Evolutionary conservation across 2,113 vertebrate genomes (phyloP).

Genomic region (Ia io): DNA sequence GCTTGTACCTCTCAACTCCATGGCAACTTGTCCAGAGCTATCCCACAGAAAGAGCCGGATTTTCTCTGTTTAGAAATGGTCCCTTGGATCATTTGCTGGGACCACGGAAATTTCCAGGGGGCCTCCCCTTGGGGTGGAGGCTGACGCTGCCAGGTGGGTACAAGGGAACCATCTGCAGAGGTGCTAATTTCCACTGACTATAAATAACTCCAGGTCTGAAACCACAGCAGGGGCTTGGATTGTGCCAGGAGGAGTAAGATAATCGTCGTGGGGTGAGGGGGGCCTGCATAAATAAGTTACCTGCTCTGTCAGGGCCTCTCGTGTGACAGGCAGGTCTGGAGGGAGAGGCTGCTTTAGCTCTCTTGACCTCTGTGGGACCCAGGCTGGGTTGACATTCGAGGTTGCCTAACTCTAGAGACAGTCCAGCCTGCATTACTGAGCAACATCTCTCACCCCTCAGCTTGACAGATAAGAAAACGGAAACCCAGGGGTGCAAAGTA

Average conservation of each 20-base stretch:
- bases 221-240: conserved; percentile 34
- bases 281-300: conserved; percentile 69
- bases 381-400: not conserved
- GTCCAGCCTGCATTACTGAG: not conserved
- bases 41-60: not conserved
- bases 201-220: conserved; percentile 51
- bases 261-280: conserved; percentile 21
- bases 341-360: not conserved
- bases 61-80: not conserved
- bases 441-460: not conserved
- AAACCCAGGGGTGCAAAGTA: not conserved
- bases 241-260: conserved; percentile 44
- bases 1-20: not conserved
- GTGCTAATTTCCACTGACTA: conserved; percentile 54
- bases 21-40: not conserved
- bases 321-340: conserved; percentile 42
- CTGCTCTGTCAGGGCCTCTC: conserved; percentile 56
- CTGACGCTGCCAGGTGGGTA: not conserved
- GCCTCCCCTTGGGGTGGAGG: not conserved
- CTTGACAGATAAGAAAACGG: not conserved
- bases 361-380: not conserved
- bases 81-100: not conserved
- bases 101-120: not conserved
- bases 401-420: accelerated
- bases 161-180: not conserved